Conservation (phyloP, 2,113 vertebrate species). For the Martes martes region DNA sequence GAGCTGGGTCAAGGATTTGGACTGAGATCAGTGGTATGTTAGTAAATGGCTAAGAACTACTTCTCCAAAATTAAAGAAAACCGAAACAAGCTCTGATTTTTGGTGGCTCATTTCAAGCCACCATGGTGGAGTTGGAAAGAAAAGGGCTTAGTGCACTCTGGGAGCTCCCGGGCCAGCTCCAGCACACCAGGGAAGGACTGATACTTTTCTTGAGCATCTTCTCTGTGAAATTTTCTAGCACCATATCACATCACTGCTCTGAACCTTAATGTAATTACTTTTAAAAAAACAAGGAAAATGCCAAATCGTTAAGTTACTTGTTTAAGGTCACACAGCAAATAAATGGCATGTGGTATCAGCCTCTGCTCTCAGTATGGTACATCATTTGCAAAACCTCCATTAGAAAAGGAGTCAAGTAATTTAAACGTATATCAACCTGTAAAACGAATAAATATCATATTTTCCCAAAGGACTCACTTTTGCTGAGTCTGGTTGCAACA, state of each 20-base stretch:
- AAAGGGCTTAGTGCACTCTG: not conserved
- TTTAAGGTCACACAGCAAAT: not conserved
- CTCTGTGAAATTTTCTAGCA: not conserved
- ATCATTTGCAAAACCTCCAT: not conserved
- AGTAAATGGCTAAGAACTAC: not conserved
- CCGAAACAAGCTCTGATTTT: not conserved
- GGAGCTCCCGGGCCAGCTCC: rapidly evolving
- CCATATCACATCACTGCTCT: not conserved
- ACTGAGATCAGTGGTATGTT: not conserved
- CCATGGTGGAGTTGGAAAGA: not conserved
- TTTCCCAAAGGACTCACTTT: not conserved
- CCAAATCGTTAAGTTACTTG: not conserved
- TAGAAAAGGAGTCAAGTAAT: not conserved
- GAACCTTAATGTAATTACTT: not conserved
- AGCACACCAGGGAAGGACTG: not conserved
- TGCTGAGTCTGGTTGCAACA: not conserved
- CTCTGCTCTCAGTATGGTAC: not conserved
- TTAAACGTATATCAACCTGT: not conserved
- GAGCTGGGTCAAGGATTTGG: not conserved
- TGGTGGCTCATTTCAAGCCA: not conserved
- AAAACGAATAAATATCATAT: not conserved
- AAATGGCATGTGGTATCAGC: not conserved
- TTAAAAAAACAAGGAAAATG: not conserved
- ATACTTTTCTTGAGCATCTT: not conserved
- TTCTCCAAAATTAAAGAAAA: not conserved